Conservation (phyloP, 2,888 invertebrate species). For the Stegophylla sp. region DNA sequence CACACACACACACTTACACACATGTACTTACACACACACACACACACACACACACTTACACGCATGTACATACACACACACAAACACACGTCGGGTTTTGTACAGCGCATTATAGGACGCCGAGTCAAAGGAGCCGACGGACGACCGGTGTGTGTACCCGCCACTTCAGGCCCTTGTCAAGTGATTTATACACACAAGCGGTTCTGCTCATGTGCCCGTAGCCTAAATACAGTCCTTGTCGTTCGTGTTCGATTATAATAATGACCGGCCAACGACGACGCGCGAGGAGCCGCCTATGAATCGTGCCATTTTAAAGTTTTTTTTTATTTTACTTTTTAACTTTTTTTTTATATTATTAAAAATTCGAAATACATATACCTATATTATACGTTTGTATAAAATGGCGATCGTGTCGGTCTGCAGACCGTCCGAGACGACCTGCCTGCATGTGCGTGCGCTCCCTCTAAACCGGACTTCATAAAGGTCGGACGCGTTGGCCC, state of each 20-base stretch:
- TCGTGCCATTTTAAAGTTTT: neutral
- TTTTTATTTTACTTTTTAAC: neutral
- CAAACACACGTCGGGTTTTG: neutral
- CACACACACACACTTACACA: neutral
- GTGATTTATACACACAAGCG: conserved; percentile 50
- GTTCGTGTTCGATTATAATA: neutral
- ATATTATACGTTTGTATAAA: no score
- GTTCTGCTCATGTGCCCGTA: conserved; percentile 2
- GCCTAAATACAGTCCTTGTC: conserved; percentile 15
- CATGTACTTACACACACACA: neutral
- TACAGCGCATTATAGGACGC: conserved; percentile 37
- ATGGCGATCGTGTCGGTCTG: no score
- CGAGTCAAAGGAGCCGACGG: conserved; percentile 53
- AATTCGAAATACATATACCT: no score
- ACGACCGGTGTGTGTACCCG: conserved; percentile 24
- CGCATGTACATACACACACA: no score
- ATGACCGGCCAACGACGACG: neutral
- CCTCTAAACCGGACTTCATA: conserved; percentile 44
- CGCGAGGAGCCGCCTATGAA: no score
- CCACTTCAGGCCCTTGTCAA: conserved; percentile 46
- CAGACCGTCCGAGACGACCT: no score
- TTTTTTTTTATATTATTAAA: no score
- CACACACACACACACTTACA: neutral
- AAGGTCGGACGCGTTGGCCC: conserved; percentile 35
- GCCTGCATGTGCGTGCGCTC: neutral